These are phyloP conservation scores for Cyphomyrmex costatus DNA, from an alignment of 1,140 invertebrate species.

Conservation along the genomic window DNA sequence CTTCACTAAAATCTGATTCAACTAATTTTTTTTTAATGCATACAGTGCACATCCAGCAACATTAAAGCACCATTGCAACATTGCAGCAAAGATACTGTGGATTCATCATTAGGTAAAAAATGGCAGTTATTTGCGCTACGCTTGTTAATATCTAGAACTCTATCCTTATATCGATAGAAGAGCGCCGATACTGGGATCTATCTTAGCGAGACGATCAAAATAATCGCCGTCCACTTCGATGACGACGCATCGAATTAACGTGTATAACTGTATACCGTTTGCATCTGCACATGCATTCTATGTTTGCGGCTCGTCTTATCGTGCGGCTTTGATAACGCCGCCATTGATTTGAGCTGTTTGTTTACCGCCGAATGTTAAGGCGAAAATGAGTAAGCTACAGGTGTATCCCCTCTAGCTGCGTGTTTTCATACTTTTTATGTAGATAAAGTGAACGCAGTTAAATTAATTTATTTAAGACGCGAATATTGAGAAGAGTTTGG, in stretches of 20 bases:
- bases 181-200: background rate
- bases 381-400: background rate
- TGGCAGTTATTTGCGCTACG: too few species aligned
- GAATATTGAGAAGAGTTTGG: too few species aligned
- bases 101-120: too few species aligned
- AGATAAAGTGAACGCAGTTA: background rate
- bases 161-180: background rate
- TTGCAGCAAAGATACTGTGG: too few species aligned
- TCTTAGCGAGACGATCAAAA: background rate
- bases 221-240: background rate
- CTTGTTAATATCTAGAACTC: too few species aligned
- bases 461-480: too few species aligned
- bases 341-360: background rate
- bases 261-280: background rate
- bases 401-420: background rate
- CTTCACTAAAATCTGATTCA: too few species aligned
- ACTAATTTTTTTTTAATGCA: too few species aligned
- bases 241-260: background rate
- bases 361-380: background rate
- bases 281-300: background rate
- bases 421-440: background rate
- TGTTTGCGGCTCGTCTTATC: background rate
- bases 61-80: too few species aligned
- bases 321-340: conserved; percentile 1
- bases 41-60: too few species aligned